phyloP scores from a whole-genome alignment of 2,113 vertebrate genomes.

The Brachyhypopomus occidentalis region DNA sequence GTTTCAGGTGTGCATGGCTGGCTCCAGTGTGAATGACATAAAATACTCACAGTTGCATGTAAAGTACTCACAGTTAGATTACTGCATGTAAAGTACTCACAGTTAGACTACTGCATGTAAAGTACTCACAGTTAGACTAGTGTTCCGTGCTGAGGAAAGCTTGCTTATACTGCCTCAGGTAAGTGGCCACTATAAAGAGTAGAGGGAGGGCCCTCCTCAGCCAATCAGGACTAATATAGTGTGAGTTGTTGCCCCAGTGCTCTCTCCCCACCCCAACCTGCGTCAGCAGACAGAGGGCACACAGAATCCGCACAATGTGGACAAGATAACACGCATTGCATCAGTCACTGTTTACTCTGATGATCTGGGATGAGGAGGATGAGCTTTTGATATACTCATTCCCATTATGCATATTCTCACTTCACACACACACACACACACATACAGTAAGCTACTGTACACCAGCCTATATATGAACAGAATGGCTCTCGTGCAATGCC shows the following conservation, averaged over 20 bases:
- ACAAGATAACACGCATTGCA: constrained; percentile 50
- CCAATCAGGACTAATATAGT: constrained; percentile 69
- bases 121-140: constrained; percentile 30
- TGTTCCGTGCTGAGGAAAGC: constrained; percentile 23
- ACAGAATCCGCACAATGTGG: constrained; percentile 25
- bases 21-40: background rate
- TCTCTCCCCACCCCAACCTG: constrained; percentile 37
- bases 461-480: background rate
- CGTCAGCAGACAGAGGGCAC: constrained; percentile 44
- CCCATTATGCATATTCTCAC: background rate
- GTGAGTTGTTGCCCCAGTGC: constrained; percentile 35
- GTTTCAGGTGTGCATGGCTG: background rate
- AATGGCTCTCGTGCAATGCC: background rate
- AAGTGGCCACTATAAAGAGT: constrained; percentile 64
- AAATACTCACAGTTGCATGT: too few relatives aligned
- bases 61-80: too few relatives aligned
- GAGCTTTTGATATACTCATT: background rate
- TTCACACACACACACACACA: constrained; percentile 9
- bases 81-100: constrained; percentile 15
- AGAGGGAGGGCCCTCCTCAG: constrained; percentile 61
- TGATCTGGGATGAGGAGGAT: background rate
- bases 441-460: background rate
- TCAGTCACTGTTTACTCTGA: constrained; percentile 48
- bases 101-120: background rate
- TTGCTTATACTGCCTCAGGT: constrained; percentile 66